Evolutionary conservation across 2,113 vertebrate genomes (phyloP), one percentile per base, ranked within the genome.

Genomic region (Pagrus major): DNA sequence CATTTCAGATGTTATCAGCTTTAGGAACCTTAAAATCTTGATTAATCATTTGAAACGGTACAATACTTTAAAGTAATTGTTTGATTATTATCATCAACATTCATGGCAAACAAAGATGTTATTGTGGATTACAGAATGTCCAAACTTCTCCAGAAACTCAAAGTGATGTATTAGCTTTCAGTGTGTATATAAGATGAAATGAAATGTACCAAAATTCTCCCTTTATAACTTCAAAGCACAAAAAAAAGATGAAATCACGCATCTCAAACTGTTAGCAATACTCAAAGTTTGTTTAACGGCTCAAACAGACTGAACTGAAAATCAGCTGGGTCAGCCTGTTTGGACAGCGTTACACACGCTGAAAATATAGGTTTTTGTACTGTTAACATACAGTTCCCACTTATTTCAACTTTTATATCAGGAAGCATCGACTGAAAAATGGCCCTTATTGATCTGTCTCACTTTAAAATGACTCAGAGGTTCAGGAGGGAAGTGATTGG

Each of bases 191-290:
- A 39, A 31, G 59, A 79, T 5, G 18, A 51, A 27, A 65, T 2
- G 46, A 37, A 59, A 76, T 64, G 51, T 18, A 60, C 15, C 25
- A 33, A 59, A 77, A 68, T 23, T 29, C 49, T 61, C 49, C 31
- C 29, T 47, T 58, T 51, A 27, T 47, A 9, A 0, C 60, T 59
- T 35, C 3, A 56, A 85, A 83, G 69, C 81, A 83, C 71, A 81
- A 78, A 77, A 79, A 78, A 20, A 71, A 25, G 14, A 55, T 11
- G 9, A 16, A 75, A 74, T 4, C 8, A 11, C 59, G 39, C 16
- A 1, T 41, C 47, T 2, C 39, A 61, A 44, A 16, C 37, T 65
- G 52, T 44, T 1, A 33, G 68, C 59, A 81, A 73, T 59, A 58
- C 59, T 71, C 23, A 5, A 59, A 67, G 4, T 9, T 56, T 71